Conservation (phyloP, 2,888 invertebrate genomes). For the Machimus atricapillus region DNA sequence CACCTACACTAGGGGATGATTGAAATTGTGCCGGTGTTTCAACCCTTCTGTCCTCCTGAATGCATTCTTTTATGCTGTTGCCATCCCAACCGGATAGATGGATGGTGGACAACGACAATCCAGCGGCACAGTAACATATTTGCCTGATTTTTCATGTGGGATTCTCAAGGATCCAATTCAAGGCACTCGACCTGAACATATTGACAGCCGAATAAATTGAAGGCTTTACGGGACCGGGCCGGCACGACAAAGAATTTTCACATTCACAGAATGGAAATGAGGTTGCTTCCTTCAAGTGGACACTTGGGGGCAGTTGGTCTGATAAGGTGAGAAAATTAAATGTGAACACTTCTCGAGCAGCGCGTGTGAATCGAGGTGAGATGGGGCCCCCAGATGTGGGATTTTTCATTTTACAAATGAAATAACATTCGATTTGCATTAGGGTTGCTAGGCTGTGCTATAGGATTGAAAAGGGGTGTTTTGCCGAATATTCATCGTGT, state of each 20-base stretch:
- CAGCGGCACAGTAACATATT: slow-evolving; percentile 6
- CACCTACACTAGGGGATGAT: slow-evolving; percentile 7
- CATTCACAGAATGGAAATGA: background rate
- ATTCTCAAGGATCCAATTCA: background rate
- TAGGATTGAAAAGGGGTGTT: background rate
- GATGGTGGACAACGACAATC: background rate
- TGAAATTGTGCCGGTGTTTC: slow-evolving; percentile 6
- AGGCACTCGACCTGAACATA: background rate
- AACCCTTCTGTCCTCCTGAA: background rate
- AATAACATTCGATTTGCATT: background rate
- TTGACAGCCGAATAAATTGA: slow-evolving; percentile 12
- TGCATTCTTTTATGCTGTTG: background rate
- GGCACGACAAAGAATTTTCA: background rate
- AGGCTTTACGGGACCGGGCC: background rate
- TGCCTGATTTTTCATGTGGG: background rate
- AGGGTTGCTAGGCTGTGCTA: background rate
- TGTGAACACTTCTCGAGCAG: background rate
- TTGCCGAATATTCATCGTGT: background rate
- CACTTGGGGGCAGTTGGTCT: background rate
- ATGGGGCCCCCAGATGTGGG: background rate
- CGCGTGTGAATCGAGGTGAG: background rate
- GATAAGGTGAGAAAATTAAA: slow-evolving; percentile 20
- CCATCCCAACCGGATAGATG: background rate
- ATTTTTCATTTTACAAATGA: background rate
- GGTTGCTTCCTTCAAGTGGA: slow-evolving; percentile 2